Conservation (phyloP, 2,888 invertebrate species). For the Microchrysa polita region DNA sequence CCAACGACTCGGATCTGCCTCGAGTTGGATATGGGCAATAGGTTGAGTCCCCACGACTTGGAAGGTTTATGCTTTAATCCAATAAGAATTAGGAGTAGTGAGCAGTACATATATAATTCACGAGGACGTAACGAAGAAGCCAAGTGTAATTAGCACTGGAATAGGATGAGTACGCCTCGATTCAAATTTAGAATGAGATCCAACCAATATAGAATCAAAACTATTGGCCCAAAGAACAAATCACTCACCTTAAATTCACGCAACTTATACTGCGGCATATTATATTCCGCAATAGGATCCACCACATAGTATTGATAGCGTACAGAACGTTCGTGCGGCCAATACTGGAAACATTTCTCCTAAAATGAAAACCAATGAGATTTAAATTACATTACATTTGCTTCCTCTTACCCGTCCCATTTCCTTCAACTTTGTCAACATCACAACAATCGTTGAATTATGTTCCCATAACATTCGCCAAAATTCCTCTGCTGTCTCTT, state of each 20-base stretch:
- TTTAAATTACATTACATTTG: conserved; percentile 13
- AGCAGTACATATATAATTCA: too few species aligned
- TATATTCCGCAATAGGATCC: conserved; percentile 99
- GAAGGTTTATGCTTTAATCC: too few species aligned
- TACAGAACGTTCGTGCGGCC: conserved; percentile 98
- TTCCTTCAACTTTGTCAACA: conserved; percentile 97
- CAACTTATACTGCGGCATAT: conserved; percentile 99
- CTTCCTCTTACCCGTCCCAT: conserved; percentile 88
- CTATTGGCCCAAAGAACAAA: too few species aligned
- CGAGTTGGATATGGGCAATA: too few species aligned
- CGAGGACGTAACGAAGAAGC: too few species aligned
- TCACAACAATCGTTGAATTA: conserved; percentile 98
- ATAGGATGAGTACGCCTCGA: too few species aligned
- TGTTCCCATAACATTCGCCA: conserved; percentile 99
- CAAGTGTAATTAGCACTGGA: too few species aligned
- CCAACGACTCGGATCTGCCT: too few species aligned
- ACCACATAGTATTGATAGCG: conserved; percentile 98
- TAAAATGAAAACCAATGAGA: conserved; percentile 64
- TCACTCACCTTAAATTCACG: conserved; percentile 91
- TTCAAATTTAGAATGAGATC: too few species aligned
- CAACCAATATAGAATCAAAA: too few species aligned
- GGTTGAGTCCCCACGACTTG: too few species aligned
- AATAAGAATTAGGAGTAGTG: too few species aligned
- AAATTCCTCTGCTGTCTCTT: conserved; percentile 97
- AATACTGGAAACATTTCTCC: conserved; percentile 99